These are phyloP conservation scores for Teleiodes luculella DNA, from an alignment of 2,888 invertebrate species.

Conservation along the genomic window DNA sequence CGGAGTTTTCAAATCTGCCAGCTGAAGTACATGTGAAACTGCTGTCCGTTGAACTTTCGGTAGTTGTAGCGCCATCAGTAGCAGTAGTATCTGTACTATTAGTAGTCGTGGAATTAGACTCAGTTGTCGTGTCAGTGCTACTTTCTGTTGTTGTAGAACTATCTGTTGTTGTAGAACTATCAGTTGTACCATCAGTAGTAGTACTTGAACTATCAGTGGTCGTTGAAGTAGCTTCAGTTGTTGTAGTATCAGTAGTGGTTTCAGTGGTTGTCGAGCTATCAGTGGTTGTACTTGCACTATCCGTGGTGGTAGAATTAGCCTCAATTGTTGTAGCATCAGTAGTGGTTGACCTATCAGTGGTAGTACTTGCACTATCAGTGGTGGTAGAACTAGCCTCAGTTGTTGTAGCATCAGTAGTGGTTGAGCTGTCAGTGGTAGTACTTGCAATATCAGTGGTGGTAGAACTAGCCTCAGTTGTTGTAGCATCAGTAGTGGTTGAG, in stretches of 20 bases:
- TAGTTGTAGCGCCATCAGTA: not conserved
- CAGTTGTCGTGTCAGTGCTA: not conserved
- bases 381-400: not conserved
- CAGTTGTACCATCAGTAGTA: not conserved
- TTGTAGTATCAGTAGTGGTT: slow-evolving; percentile 34
- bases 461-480: not conserved
- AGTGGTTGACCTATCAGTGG: slow-evolving; percentile 61
- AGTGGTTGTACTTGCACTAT: slow-evolving; percentile 49
- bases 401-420: not conserved
- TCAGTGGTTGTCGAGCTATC: slow-evolving; percentile 41
- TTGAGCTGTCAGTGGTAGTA: not conserved
- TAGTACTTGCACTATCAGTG: slow-evolving; percentile 37
- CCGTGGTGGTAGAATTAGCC: slow-evolving; percentile 37
- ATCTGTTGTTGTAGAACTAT: not conserved
- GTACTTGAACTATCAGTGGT: not conserved
- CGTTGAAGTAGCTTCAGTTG: slow-evolving; percentile 27
- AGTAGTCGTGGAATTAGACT: not conserved
- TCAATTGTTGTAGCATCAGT: slow-evolving; percentile 55
- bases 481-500: not conserved
- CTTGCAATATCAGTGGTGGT: not conserved
- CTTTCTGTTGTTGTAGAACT: not conserved
- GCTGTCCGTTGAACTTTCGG: slow-evolving; percentile 20
- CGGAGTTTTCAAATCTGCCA: slow-evolving; percentile 58
- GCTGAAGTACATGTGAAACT: slow-evolving; percentile 42
- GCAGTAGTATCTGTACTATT: not conserved